Conservation (phyloP, 2,888 invertebrate genomes). For the Adelphocoris suturalis region DNA sequence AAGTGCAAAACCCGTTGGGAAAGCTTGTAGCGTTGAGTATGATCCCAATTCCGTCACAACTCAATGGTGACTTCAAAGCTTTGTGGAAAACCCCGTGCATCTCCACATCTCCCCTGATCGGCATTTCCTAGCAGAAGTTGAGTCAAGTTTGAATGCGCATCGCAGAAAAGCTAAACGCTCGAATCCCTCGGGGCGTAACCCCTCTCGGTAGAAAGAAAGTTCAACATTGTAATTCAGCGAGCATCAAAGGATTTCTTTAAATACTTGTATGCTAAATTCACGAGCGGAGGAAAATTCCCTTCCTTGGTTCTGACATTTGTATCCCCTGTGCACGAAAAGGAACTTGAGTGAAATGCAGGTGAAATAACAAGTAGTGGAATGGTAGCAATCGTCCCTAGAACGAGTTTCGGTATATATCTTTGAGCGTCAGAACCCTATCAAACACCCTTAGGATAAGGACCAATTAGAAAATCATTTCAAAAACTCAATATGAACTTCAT, state of each 20-base stretch:
- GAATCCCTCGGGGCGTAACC: conserved; percentile 23
- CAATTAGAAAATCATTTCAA: too few relatives aligned
- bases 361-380: not conserved
- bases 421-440: too few relatives aligned
- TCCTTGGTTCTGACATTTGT: conserved; percentile 10
- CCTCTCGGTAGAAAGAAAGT: not conserved
- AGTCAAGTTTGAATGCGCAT: conserved; percentile 4
- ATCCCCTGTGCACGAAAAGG: not conserved
- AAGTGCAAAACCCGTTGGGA: conserved; percentile 1
- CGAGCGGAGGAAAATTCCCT: conserved; percentile 7
- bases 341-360: not conserved
- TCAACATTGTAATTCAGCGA: conserved; percentile 32
- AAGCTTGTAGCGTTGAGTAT: not conserved
- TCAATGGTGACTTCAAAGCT: conserved; percentile 57
- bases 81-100: not conserved
- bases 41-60: conserved; percentile 14
- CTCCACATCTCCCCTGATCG: not conserved
- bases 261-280: conserved; percentile 1
- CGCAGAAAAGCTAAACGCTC: conserved; percentile 7
- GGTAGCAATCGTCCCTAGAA: not conserved
- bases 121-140: not conserved
- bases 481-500: too few relatives aligned
- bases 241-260: conserved; percentile 36
- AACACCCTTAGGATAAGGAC: too few relatives aligned
- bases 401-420: not conserved